phyloP scores from a whole-genome alignment of 2,888 invertebrate species.

The Furcula furcula region DNA sequence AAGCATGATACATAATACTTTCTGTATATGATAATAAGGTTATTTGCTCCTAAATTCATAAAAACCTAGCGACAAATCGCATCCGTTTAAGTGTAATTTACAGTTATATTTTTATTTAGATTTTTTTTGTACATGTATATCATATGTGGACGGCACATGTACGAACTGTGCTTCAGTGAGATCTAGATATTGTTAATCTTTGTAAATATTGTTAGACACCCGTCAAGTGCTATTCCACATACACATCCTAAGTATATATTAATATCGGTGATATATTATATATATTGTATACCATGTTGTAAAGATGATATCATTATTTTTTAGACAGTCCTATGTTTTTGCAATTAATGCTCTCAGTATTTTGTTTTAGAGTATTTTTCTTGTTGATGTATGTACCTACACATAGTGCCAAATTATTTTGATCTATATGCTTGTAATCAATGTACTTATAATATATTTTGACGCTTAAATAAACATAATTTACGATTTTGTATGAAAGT shows the following conservation, averaged over 20 bases:
- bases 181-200: constrained; percentile 60
- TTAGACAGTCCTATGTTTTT: constrained; percentile 48
- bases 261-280: too few species aligned
- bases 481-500: constrained; percentile 26
- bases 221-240: constrained; percentile 61
- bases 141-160: constrained; percentile 17
- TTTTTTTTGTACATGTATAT: constrained; percentile 25
- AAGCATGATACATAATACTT: too few species aligned
- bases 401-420: constrained; percentile 72
- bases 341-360: constrained; percentile 51
- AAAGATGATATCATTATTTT: constrained; percentile 58
- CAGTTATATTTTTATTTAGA: background rate
- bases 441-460: constrained; percentile 28
- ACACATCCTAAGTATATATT: constrained; percentile 44
- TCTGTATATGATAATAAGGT: too few species aligned
- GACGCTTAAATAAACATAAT: constrained; percentile 28
- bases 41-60: too few species aligned
- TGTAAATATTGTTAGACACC: constrained; percentile 73
- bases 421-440: constrained; percentile 48
- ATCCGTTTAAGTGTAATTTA: background rate
- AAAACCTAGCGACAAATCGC: background rate
- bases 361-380: constrained; percentile 45
- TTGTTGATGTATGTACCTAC: constrained; percentile 38
- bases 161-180: constrained; percentile 42
- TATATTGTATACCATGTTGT: constrained; percentile 55